Base-by-base conservation (phyloP, 2,797 vertebrate genomes). In the Euthynnus affinis region DNA sequence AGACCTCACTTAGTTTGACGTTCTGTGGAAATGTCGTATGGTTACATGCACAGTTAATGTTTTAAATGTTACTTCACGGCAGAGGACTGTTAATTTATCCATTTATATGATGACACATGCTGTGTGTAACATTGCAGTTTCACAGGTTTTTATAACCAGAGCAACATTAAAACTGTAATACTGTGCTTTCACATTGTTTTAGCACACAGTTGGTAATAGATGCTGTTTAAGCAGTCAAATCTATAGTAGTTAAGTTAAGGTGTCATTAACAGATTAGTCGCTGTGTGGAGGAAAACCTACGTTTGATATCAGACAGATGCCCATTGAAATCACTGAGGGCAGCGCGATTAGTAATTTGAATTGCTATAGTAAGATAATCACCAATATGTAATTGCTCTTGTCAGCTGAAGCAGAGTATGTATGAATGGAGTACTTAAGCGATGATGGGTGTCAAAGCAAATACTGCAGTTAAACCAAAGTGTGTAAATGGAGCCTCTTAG, bases 401-500 rank as follows among this genome's bases (percentile, higher is more conserved):
- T 89, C 92, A 92, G 82, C 68, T 78, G 56, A 91, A 88, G 80
- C 88, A 76, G 84, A 81, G 82, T 87, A 62, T 83, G 81, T 89
- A 91, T 94, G 92, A 95, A 94, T 93, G 87, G 89, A 94, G 87
- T 88, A 90, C 90, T 94, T 92, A 89, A 81, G 73, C 62, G 68
- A 89, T 90, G 86, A 93, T 93, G 78, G 84, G 76, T 88, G 83
- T 90, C 87, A 90, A 89, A 84, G 91, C 87, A 93, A 92, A 92
- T 64, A 88, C 90, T 87, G 91, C 91, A 93, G 92, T 94, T 92
- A 93, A 89, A 90, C 87, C 87, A 90, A 92, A 94, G 93, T 94
- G 93, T 93, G 89, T 94, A 94, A 96, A 95, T 93, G 91, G 87
- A 93, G 93, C 90, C 92, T 93, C 94, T 94, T 88, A 91, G 70